Conservation (phyloP, 2,113 vertebrate genomes). For the Tenrec ecaudatus region DNA sequence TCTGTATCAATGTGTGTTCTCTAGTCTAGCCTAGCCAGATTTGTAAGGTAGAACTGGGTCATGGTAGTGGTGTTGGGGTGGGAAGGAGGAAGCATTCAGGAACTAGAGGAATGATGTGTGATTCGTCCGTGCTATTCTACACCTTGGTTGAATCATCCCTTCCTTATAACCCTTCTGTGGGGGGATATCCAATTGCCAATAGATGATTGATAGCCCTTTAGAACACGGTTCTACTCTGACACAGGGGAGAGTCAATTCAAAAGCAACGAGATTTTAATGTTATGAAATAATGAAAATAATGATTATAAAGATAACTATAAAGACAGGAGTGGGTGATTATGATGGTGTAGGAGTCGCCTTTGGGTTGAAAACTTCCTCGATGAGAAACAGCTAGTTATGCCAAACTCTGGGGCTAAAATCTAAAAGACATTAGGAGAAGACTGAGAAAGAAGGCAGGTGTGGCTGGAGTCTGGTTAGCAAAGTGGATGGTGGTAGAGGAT, state of each 20-base stretch:
- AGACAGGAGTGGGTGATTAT: neutral
- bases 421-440: neutral
- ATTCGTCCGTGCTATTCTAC: too few species aligned
- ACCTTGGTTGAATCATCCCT: too few species aligned
- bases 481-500: neutral
- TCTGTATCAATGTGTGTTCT: too few species aligned
- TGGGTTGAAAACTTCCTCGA: neutral
- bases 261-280: neutral
- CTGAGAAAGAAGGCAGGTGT: neutral
- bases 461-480: neutral
- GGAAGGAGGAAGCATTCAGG: too few species aligned
- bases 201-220: too few species aligned
- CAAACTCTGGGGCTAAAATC: neutral
- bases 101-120: too few species aligned
- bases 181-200: too few species aligned
- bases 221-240: neutral
- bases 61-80: too few species aligned
- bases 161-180: too few species aligned
- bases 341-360: neutral
- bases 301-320: neutral
- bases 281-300: neutral
- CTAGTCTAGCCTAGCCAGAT: too few species aligned
- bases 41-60: too few species aligned
- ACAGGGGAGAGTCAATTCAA: neutral
- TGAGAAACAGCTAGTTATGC: neutral